A percentile compares a stretch with the other conserved stretches of the same genome.
phyloP scores from a whole-genome alignment of 2,888 invertebrate genomes.

The Tetranychus piercei region DNA sequence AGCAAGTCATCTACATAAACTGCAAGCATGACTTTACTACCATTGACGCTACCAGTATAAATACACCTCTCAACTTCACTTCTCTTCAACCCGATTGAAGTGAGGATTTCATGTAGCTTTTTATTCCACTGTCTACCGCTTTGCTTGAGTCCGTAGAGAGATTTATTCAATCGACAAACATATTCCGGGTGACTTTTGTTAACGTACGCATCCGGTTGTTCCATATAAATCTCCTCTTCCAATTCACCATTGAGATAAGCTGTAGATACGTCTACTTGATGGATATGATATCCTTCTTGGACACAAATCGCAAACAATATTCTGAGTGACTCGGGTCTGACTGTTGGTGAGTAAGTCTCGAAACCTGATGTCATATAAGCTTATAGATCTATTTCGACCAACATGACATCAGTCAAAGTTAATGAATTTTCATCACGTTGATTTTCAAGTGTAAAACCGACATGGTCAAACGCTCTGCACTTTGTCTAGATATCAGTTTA shows the following conservation, averaged over 20 bases:
- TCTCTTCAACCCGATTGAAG: no score
- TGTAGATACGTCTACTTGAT: slow-evolving; percentile 24
- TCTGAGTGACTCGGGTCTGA: slow-evolving; percentile 19
- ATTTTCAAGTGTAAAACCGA: no score
- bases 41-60: no score
- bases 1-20: no score
- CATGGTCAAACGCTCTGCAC: no score
- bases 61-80: no score
- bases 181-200: no score
- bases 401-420: background rate
- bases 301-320: slow-evolving; percentile 22
- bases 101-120: background rate
- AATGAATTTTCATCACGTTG: slow-evolving; percentile 2
- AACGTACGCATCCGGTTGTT: slow-evolving; percentile 25
- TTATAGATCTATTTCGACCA: no score
- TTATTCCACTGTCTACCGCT: slow-evolving; percentile 3
- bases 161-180: background rate
- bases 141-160: slow-evolving; percentile 1
- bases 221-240: slow-evolving; percentile 24
- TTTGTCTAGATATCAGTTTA: no score
- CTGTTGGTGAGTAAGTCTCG: slow-evolving; percentile 27
- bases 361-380: no score
- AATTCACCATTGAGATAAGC: slow-evolving; percentile 24
- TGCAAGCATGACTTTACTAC: no score
- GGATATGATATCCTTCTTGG: slow-evolving; percentile 12